phyloP scores from a whole-genome alignment of 2,797 vertebrate species.

The Odontamblyopus rebecca region DNA sequence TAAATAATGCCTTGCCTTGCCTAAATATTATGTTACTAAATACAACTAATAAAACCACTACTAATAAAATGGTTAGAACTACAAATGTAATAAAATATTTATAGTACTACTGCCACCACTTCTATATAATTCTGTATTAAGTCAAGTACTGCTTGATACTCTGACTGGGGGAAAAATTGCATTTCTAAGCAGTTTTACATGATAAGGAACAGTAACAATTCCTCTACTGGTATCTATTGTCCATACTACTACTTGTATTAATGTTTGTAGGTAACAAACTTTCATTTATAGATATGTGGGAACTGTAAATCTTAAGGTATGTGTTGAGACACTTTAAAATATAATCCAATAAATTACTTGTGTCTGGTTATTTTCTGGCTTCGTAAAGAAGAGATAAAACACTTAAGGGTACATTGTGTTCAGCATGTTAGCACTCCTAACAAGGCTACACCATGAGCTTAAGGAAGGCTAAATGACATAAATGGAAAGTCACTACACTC shows the following conservation, averaged over 20 bases:
- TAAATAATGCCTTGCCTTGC: neutral
- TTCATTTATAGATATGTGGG: neutral
- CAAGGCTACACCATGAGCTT: constrained; percentile 15
- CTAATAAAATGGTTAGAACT: neutral
- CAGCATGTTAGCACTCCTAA: constrained; percentile 9
- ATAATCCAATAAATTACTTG: neutral
- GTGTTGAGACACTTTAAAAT: neutral
- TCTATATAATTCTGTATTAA: no score
- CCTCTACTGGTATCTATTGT: no score
- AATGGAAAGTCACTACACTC: constrained; percentile 36
- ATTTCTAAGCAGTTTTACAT: no score
- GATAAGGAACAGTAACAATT: no score
- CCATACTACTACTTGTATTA: no score
- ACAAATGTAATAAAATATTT: neutral
- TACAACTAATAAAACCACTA: neutral
- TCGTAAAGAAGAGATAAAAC: neutral
- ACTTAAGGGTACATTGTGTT: neutral
- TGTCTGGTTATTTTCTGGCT: neutral
- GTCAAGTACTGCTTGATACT: no score
- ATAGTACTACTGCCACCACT: no score
- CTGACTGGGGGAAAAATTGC: no score
- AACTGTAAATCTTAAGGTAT: neutral
- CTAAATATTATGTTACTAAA: neutral
- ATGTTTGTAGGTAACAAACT: neutral
- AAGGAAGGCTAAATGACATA: constrained; percentile 25